Evolutionary conservation across 2,797 vertebrate genomes (phyloP), one percentile per base, ranked within the genome.

Genomic region (Eptatretus atami): DNA sequence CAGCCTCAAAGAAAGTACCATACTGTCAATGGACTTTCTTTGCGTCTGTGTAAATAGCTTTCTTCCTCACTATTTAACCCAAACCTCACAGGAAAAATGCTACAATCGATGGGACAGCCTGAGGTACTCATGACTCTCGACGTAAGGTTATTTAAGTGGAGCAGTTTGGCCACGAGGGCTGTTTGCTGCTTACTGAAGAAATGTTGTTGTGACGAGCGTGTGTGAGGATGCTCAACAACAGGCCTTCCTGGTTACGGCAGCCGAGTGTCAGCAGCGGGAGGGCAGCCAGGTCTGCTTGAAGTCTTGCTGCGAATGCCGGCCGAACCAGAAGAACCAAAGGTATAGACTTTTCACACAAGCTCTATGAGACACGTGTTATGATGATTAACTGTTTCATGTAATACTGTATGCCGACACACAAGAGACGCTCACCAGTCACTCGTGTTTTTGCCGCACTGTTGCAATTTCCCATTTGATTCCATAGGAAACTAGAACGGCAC

Each of bases 161-260:
- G 92, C 83, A 0, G 92, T 53, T 86, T 90, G 75, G 84, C 93
- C 69, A 96, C 1, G 79, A 80, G 3, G 88, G 90, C 66, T 98
- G 90, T 69, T 75, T 98, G 74, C 79, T 98, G 69, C 81, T 98
- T 65, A 95, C 86, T 13, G 81, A 82, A 0, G 92, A 96, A 70
- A 84, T 95, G 68, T 78, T 96, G 70, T 98, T 63, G 84, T 98
- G 25, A 90, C 94, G 72, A 96, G 92, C 68, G 73, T 92, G 70
- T 82, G 82, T 8, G 92, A 95, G 70, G 92, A 98, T 74, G 83
- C 92, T 0, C 92, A 98, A 76, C 92, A 98, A 70, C 90, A 98
- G 75, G 90, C 92, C 19, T 98, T 98, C 71, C 90, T 90, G 0
- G 75, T 98, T 76, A 92, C 90, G 0, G 92, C 95, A 77, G 79